Evolutionary conservation across 2,797 vertebrate species (phyloP).

Genomic region (Psittacula derbiana): DNA sequence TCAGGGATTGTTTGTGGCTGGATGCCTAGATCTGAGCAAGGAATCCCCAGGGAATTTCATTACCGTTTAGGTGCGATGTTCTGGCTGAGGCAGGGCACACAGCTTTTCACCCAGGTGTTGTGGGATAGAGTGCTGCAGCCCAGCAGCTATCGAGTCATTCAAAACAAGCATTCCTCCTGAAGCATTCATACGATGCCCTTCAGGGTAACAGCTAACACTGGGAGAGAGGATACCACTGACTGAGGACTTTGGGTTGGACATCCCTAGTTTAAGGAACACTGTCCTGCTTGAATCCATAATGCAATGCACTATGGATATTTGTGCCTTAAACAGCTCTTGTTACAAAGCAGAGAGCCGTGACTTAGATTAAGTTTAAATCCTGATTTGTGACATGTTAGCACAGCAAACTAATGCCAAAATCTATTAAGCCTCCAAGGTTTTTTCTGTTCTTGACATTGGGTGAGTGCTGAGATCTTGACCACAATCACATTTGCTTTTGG

Average conservation of each 20-base stretch:
- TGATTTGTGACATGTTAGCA: constrained; percentile 45
- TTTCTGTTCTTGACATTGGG: not conserved
- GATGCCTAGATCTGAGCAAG: not conserved
- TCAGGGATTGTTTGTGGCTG: not conserved
- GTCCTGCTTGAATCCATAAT: not conserved
- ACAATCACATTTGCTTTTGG: constrained; percentile 53
- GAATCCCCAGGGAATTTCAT: not conserved
- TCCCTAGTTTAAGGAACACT: not conserved
- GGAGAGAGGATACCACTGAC: not conserved
- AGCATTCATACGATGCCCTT: not conserved
- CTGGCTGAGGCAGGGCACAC: not conserved
- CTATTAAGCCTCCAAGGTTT: constrained; percentile 15
- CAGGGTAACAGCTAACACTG: not conserved
- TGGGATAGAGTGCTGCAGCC: not conserved
- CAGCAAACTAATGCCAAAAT: constrained; percentile 43
- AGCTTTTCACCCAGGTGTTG: not conserved
- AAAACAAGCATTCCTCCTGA: not conserved
- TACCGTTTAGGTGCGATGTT: not conserved
- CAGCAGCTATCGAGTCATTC: not conserved
- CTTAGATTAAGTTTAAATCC: constrained; percentile 69
- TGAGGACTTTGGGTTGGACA: not conserved
- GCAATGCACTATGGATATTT: not conserved
- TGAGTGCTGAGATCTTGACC: constrained; percentile 45
- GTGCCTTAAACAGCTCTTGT: constrained; percentile 5
- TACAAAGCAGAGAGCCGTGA: constrained; percentile 57